Evolutionary conservation across 2,113 vertebrate species (phyloP).

Genomic region (Apaloderma vittatum): DNA sequence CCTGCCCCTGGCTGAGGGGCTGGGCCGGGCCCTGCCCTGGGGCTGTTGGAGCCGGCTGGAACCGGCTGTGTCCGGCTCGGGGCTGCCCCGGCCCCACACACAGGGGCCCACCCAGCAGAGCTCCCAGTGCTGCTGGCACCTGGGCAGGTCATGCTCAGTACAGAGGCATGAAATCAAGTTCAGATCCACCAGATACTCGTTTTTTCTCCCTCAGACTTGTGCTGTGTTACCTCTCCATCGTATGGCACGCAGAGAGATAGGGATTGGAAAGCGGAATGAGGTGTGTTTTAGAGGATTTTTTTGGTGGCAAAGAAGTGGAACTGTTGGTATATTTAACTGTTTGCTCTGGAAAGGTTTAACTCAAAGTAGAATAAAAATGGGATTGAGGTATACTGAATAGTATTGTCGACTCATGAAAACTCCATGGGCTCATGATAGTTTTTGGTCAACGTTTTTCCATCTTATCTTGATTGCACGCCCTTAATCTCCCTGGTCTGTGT

Average conservation of each 20-base stretch:
- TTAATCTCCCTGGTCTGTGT: not conserved
- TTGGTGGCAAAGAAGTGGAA: not conserved
- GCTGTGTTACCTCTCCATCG: not conserved
- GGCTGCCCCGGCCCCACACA: too few relatives aligned
- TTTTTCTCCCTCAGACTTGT: not conserved
- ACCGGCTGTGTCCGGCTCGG: too few relatives aligned
- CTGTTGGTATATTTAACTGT: not conserved
- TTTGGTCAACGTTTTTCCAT: not conserved
- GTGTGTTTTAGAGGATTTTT: not conserved
- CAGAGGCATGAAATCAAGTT: not conserved
- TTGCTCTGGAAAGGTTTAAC: not conserved
- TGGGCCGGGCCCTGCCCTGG: too few relatives aligned
- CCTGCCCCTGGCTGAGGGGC: too few relatives aligned
- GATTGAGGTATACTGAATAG: not conserved
- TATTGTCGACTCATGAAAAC: not conserved
- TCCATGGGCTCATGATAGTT: not conserved
- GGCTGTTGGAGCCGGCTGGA: too few relatives aligned
- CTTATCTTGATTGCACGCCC: not conserved
- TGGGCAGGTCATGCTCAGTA: too few relatives aligned
- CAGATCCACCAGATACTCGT: not conserved
- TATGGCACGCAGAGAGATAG: fast-evolving
- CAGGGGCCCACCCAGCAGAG: too few relatives aligned
- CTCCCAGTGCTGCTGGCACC: too few relatives aligned
- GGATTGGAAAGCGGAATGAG: not conserved
- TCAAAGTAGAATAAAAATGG: not conserved